These are phyloP conservation scores for Lepus oiostolus DNA, from an alignment of 2,797 vertebrate genomes.

Conservation along the genomic window DNA sequence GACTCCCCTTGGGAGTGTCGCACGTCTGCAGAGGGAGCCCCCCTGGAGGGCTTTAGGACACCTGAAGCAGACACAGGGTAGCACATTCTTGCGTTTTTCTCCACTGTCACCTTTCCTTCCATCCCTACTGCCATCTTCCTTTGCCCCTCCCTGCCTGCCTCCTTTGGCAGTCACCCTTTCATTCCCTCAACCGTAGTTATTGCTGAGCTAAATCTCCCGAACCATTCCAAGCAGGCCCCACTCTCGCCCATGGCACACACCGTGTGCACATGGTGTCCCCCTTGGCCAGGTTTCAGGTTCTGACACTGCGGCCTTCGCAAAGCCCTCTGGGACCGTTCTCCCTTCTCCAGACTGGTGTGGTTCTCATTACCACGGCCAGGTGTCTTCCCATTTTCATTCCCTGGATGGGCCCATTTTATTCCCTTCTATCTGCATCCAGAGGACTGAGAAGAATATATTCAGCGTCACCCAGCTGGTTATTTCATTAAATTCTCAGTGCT, in stretches of 20 bases:
- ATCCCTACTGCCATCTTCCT: neutral
- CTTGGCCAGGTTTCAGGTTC: constrained; percentile 68
- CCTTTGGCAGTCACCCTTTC: neutral
- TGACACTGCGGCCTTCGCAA: constrained; percentile 70
- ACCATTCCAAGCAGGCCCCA: constrained; percentile 22
- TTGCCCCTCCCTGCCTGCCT: neutral
- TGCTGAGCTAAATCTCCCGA: constrained; percentile 71
- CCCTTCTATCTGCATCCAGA: constrained; percentile 64
- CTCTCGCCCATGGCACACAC: neutral
- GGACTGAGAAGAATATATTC: constrained; percentile 73
- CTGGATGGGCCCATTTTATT: neutral
- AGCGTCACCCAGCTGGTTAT: constrained; percentile 73
- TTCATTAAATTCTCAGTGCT: constrained; percentile 64
- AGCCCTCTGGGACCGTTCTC: constrained; percentile 10
- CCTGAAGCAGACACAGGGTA: constrained; percentile 65
- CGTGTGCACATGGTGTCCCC: constrained; percentile 33
- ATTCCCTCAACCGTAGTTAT: neutral
- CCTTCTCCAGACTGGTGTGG: neutral
- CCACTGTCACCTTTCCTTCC: neutral
- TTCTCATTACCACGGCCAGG: constrained; percentile 72
- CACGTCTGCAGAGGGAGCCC: constrained; percentile 83
- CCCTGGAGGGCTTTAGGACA: constrained; percentile 77
- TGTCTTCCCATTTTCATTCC: constrained; percentile 45
- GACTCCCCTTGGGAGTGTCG: constrained; percentile 83
- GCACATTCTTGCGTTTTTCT: neutral